Evolutionary conservation across 1,140 invertebrate genomes (phyloP), one percentile per base, ranked within the genome.

Genomic region (Trichonephila inaurata): DNA sequence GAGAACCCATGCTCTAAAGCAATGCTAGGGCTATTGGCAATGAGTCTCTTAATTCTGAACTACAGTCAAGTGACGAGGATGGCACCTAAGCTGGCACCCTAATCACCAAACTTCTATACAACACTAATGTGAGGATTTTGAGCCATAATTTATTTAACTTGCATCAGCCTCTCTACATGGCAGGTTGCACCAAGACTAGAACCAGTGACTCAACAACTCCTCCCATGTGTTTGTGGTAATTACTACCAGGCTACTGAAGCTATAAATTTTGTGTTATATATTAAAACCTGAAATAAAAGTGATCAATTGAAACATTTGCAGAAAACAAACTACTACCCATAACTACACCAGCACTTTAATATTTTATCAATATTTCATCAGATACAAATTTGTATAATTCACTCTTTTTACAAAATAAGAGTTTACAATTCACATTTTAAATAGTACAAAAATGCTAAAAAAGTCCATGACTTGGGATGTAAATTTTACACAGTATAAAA

Each of bases 351-450:
- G 40, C 51, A 58, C 21, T 83, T 83, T 83, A 58, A 28, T 58
- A 19, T 82, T 83, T 58, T 21, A 83, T 8, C 19, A 58, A 58
- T 14, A n/a, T 58, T 83, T 83, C 82, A 83, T 58, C 44, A 28
- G 44, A 60, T 28, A 58, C 82, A 83, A 58, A 60, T 60, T 83
- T n/a, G 21, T 51, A 51, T 83, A 58, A 58, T 83, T 51, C 10
- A 83, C 8, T n/a, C n/a, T 83, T 83, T 24, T 58, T 83, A 83
- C 21, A 83, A 83, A 83, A 83, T n/a, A 24, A 83, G 51, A 83
- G 51, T 2, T 14, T 8, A 58, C 21, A 83, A 24, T 83, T 83
- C 82, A 83, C 44, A 83, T 18, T n/a, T 83, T 83, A 6, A 83
- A 83, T 28, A 21, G 44, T 21, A 83, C 82, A 83, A 51, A 83